These are phyloP conservation scores for Cephalopachus bancanus DNA, from an alignment of 2,797 vertebrate species.

Conservation along the genomic window DNA sequence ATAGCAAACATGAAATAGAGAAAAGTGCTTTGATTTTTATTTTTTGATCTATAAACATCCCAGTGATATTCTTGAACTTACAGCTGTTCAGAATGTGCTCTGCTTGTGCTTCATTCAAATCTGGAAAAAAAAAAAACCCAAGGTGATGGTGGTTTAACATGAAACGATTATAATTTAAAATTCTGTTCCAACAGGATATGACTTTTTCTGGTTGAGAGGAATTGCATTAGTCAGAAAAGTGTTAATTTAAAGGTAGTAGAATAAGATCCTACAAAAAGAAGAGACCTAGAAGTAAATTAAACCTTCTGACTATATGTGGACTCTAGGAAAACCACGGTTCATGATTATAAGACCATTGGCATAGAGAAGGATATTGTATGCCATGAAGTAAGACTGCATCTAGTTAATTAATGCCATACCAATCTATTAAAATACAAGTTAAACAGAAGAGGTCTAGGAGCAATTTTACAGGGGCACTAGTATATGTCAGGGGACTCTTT, in stretches of 20 bases:
- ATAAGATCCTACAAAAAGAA: not conserved
- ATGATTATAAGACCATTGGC: not conserved
- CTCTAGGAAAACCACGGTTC: not conserved
- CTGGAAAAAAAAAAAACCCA: constrained; percentile 84
- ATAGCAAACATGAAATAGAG: not conserved
- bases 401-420: not conserved
- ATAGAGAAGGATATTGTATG: not conserved
- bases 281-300: not conserved
- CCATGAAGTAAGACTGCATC: not conserved
- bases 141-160: not conserved
- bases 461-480: not conserved
- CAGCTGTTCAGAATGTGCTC: constrained; percentile 88
- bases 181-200: not conserved
- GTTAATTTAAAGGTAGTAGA: not conserved
- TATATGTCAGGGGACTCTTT: not conserved
- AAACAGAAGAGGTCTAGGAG: not conserved
- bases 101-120: constrained; percentile 84
- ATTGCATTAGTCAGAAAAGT: not conserved
- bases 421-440: constrained; percentile 14
- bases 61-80: constrained; percentile 82
- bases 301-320: not conserved
- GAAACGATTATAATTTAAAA: constrained; percentile 38
- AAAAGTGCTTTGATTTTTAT: not conserved
- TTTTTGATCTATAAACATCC: constrained; percentile 7
- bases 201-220: not conserved